Base-by-base conservation (phyloP, 1,140 invertebrate genomes). In the Calliopsis andreniformis region DNA sequence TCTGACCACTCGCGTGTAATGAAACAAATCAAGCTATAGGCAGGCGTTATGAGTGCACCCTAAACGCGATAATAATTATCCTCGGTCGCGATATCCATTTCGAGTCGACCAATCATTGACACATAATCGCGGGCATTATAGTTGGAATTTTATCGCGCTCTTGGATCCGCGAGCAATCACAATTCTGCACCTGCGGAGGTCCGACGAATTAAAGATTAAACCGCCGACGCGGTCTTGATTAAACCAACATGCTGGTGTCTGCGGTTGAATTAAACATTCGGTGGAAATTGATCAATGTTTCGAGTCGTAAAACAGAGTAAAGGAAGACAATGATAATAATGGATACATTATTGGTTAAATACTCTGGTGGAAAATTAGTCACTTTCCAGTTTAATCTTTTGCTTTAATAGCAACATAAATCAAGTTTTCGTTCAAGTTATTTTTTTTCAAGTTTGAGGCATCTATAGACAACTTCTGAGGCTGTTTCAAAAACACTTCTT, bases 61-160 rank as follows among this genome's bases (percentile, higher is more conserved):
- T 69, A 58, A 69, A 45, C 55, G 42, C 67, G 39, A 69, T 58
- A n/a, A 69, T 70, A 70, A 70, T 70, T 47, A 70, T 55, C 23
- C 10, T 16, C 20, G 45, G 63, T 18, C 39, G 51, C 53, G 67
- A 56, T 56, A 69, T 45, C 28, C 55, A 51, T 56, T 68, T 55
- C 49, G 64, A 28, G 35, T 55, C 32, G 16, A 8, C 8, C 45
- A 32, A 67, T 55, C 32, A 28, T 67, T 55, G 42, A 32, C 64
- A 42, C 35, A 43, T 68, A 68, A 68, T 68, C 49, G 43, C 63
- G n/a, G 47, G 63, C 32, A n/a, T n/a, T 25, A 49, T 66, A 66
- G 63, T 14, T 25, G 28, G 47, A 39, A 14, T 70, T 70, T 70
- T 35, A 70, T 69, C 51, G 66, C 4, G n/a, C 1, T 3, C 28